These are phyloP conservation scores for Meganola albula DNA, from an alignment of 2,888 invertebrate species.

Conservation along the genomic window DNA sequence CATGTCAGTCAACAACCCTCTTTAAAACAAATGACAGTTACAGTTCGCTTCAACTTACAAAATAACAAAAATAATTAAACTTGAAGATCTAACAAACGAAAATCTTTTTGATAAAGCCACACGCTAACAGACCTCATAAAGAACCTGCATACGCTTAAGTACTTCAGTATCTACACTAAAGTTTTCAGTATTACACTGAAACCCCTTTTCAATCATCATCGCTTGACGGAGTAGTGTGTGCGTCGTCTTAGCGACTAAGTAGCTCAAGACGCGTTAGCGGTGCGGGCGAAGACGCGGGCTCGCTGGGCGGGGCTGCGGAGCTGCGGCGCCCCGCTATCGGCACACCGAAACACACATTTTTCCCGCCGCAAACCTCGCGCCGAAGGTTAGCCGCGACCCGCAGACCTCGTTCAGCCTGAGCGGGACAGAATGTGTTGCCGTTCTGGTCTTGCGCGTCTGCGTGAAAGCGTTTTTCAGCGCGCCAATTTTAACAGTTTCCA, in stretches of 20 bases:
- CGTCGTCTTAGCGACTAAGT: conserved; percentile 73
- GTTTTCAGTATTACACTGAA: no score
- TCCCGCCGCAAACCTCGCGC: conserved; percentile 79
- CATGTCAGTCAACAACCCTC: no score
- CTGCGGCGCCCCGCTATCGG: conserved; percentile 74
- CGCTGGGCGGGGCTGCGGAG: conserved; percentile 54
- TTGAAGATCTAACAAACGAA: no score
- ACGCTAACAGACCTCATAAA: no score
- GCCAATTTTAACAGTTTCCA: conserved; percentile 62
- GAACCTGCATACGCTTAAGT: no score
- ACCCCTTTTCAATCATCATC: conserved; percentile 1
- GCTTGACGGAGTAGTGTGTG: conserved; percentile 46
- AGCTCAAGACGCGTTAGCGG: conserved; percentile 76
- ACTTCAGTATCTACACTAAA: no score
- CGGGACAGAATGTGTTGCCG: conserved; percentile 38
- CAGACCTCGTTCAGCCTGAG: conserved; percentile 68
- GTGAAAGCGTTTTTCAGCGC: conserved; percentile 34
- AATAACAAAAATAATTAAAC: no score
- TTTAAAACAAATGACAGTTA: no score
- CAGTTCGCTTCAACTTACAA: no score
- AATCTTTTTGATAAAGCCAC: no score
- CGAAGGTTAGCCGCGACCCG: conserved; percentile 77
- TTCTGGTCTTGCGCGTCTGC: conserved; percentile 55
- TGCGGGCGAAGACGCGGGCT: conserved; percentile 46
- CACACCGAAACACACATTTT: conserved; percentile 79